These are phyloP conservation scores for Rugalucina vietnamica DNA, from an alignment of 2,888 invertebrate genomes.

Conservation along the genomic window DNA sequence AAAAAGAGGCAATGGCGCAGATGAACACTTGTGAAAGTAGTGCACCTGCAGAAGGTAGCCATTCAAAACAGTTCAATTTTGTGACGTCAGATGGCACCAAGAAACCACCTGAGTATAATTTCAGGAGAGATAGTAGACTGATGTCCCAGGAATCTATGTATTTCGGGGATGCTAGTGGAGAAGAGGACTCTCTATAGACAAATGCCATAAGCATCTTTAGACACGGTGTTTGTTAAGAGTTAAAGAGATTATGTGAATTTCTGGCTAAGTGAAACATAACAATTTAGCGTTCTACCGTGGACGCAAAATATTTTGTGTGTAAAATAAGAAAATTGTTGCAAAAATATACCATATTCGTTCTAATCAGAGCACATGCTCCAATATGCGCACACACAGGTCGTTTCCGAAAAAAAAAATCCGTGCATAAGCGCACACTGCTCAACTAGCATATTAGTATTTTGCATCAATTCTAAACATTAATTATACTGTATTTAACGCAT, in stretches of 20 bases:
- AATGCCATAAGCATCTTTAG: too few species aligned
- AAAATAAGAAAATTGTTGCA: background rate
- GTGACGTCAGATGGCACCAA: background rate
- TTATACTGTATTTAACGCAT: background rate
- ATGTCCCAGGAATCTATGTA: slow-evolving; percentile 44
- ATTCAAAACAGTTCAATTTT: background rate
- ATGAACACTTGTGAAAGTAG: background rate
- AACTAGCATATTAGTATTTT: too few species aligned
- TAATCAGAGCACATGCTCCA: too few species aligned
- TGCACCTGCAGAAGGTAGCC: too few species aligned
- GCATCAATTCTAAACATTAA: background rate
- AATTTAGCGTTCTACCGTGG: background rate
- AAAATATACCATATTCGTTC: too few species aligned
- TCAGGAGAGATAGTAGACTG: background rate
- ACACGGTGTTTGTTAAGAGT: too few species aligned
- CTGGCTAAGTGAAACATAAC: slow-evolving; percentile 1
- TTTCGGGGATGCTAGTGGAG: slow-evolving; percentile 45
- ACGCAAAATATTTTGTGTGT: background rate
- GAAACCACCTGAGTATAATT: background rate
- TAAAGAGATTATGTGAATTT: too few species aligned
- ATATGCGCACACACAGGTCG: too few species aligned
- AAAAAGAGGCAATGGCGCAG: slow-evolving; percentile 64
- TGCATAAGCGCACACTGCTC: too few species aligned
- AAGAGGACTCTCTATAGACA: too few species aligned
- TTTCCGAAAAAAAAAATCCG: too few species aligned